A percentile compares a stretch with the other conserved stretches of the same genome.
These are phyloP conservation scores for Corvus hawaiiensis DNA, from an alignment of 2,113 vertebrate genomes.

Conservation along the genomic window DNA sequence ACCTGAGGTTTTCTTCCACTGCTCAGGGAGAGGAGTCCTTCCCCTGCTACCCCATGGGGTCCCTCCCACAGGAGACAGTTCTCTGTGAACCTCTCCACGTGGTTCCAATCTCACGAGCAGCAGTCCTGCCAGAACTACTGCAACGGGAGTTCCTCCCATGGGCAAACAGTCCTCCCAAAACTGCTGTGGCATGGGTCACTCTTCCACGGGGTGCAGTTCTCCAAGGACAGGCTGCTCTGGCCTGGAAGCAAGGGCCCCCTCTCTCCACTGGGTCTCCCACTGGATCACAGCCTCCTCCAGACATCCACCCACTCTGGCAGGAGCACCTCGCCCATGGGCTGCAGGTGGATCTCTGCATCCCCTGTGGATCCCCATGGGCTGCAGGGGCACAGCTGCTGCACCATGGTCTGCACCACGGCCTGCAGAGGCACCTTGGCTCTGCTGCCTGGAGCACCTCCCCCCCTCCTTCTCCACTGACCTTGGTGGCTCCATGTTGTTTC, in stretches of 20 bases:
- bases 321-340: not conserved
- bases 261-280: not conserved
- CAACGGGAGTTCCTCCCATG: rapidly evolving
- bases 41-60: not conserved
- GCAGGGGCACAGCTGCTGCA: not conserved
- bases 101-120: not conserved
- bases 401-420: not conserved
- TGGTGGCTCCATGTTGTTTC: not conserved
- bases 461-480: not conserved
- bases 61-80: not conserved
- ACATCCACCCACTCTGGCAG: not conserved
- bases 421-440: not conserved
- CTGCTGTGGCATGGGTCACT: rapidly evolving
- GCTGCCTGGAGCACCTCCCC: not conserved
- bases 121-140: not conserved
- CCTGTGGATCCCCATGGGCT: rapidly evolving
- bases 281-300: not conserved
- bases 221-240: not conserved
- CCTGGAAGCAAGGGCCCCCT: not conserved
- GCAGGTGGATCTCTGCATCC: not conserved
- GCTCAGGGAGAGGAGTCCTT: not conserved
- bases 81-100: not conserved
- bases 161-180: not conserved
- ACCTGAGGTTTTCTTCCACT: rapidly evolving
- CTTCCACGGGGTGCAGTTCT: not conserved